Evolutionary conservation across 1,140 invertebrate species (phyloP).

Genomic region (Maconellicoccus hirsutus): DNA sequence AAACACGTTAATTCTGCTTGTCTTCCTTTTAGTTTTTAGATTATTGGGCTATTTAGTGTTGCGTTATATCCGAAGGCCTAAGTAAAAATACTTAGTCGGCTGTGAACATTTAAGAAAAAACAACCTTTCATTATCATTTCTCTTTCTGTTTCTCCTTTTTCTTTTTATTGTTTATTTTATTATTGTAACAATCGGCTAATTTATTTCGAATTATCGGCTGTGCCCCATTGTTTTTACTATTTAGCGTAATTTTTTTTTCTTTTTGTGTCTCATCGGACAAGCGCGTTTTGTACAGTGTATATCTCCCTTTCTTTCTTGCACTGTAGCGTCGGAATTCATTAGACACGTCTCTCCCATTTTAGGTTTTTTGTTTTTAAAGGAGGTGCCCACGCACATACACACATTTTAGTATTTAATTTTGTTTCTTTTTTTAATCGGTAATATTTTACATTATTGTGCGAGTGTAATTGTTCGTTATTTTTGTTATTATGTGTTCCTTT

Average conservation of each 20-base stretch:
- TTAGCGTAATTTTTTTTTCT: not conserved
- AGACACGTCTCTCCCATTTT: not conserved
- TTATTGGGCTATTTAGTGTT: conserved; percentile 62
- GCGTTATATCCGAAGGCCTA: conserved; percentile 53
- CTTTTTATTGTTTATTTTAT: not conserved
- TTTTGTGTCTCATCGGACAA: not conserved
- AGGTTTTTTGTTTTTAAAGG: too few species aligned
- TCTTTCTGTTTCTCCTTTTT: not conserved
- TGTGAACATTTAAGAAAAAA: conserved; percentile 25
- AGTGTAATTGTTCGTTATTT: not conserved
- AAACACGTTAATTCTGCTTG: conserved; percentile 59
- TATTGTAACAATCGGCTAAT: conserved; percentile 6
- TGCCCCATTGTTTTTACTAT: conserved; percentile 13
- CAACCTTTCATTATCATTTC: conserved; percentile 24
- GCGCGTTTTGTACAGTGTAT: not conserved
- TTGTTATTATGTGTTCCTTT: conserved; percentile 18
- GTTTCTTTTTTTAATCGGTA: not conserved
- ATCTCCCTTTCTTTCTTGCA: not conserved
- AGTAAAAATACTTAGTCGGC: conserved; percentile 24
- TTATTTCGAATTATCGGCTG: conserved; percentile 20
- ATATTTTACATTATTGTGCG: not conserved
- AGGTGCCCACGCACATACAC: not conserved
- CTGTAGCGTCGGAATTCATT: conserved; percentile 1
- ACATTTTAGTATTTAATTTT: not conserved
- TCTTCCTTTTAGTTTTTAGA: conserved; percentile 60